Evolutionary conservation across 1,140 invertebrate species (phyloP).

Genomic region (Zaprionus taronus): DNA sequence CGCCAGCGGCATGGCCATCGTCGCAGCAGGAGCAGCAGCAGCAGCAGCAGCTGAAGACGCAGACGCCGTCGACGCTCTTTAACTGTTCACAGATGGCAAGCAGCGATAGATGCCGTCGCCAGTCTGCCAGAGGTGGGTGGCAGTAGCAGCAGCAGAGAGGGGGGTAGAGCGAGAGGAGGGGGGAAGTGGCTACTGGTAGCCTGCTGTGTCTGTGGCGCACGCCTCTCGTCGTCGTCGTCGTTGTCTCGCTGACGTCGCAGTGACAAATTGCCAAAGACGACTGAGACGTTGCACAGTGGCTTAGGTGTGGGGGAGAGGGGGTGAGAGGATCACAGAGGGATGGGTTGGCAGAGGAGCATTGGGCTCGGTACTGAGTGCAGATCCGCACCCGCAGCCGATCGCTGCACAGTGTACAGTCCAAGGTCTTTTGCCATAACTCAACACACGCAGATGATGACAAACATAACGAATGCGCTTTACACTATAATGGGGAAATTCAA

Average conservation of each 20-base stretch:
- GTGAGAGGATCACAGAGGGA: not conserved
- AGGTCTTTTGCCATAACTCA: constrained; percentile 79
- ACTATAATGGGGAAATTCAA: not conserved
- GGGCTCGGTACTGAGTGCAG: constrained; percentile 42
- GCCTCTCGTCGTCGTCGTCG: constrained; percentile 58
- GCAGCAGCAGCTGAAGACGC: not conserved
- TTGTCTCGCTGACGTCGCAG: constrained; percentile 64
- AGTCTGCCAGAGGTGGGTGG: constrained; percentile 19
- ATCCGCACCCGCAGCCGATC: constrained; percentile 24
- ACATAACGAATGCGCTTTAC: constrained; percentile 3
- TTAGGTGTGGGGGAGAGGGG: not conserved
- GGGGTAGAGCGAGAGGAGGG: not conserved
- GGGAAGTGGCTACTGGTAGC: not conserved
- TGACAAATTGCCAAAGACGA: constrained; percentile 71
- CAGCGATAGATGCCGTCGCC: constrained; percentile 64
- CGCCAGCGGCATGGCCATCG: constrained; percentile 30
- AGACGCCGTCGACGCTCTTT: constrained; percentile 41
- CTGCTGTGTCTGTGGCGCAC: constrained; percentile 66
- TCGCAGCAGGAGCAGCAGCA: constrained; percentile 21
- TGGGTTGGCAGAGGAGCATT: not conserved
- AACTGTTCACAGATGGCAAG: constrained; percentile 76
- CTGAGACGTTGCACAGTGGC: not conserved
- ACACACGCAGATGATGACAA: constrained; percentile 55
- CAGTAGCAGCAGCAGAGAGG: not conserved
- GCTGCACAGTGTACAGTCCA: constrained; percentile 58